Evolutionary conservation across 2,888 invertebrate genomes (phyloP).

Genomic region (Noctua fimbriata): DNA sequence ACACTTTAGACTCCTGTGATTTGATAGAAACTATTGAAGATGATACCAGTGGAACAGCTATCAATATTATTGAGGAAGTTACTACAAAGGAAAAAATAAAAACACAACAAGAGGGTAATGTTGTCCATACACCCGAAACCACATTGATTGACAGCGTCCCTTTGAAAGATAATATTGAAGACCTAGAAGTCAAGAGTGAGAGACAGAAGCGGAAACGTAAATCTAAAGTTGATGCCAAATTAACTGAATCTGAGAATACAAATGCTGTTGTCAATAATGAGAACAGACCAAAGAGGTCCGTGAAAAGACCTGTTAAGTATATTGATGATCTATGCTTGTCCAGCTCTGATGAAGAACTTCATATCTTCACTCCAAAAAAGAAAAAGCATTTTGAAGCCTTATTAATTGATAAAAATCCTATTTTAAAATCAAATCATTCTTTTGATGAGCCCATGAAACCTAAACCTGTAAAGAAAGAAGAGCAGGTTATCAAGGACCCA

Average conservation of each 20-base stretch:
- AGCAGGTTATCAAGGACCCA: slow-evolving; percentile 50
- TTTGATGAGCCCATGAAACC: slow-evolving; percentile 22
- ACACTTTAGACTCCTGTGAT: slow-evolving; percentile 46
- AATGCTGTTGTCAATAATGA: slow-evolving; percentile 55
- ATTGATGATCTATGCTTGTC: slow-evolving; percentile 75
- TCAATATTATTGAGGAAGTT: slow-evolving; percentile 27
- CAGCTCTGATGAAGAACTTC: slow-evolving; percentile 86
- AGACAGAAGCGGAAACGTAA: slow-evolving; percentile 59
- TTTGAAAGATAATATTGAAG: slow-evolving; percentile 2
- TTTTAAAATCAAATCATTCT: slow-evolving; percentile 19
- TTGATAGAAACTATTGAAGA: slow-evolving; percentile 38
- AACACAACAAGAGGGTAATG: slow-evolving; percentile 1
- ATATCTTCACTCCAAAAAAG: slow-evolving; percentile 86
- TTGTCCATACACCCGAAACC: slow-evolving; percentile 6
- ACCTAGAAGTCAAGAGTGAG: slow-evolving; percentile 41
- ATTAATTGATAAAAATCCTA: slow-evolving; percentile 9
- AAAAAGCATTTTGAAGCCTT: slow-evolving; percentile 67
- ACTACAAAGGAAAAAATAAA: slow-evolving; percentile 4
- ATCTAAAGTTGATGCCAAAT: slow-evolving; percentile 36
- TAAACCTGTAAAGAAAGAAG: slow-evolving; percentile 51
- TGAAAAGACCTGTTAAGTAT: slow-evolving; percentile 85
- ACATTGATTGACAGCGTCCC: neutral
- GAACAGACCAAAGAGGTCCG: slow-evolving; percentile 80
- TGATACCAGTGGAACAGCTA: slow-evolving; percentile 29
- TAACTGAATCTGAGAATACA: slow-evolving; percentile 20